Conservation (phyloP, 2,888 invertebrate species). For the Meloe dianella region DNA sequence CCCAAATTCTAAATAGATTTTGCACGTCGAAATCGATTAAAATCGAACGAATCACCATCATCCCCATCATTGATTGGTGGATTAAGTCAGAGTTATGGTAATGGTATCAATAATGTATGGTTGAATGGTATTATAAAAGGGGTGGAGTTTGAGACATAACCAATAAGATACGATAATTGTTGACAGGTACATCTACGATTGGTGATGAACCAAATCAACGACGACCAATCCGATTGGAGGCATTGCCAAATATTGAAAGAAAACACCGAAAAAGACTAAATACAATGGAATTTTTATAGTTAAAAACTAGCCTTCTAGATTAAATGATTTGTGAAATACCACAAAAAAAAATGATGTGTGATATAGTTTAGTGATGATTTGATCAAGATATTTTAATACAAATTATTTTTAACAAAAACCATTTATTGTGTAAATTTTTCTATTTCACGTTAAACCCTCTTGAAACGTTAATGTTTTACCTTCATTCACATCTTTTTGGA, state of each 20-base stretch:
- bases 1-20: too few species aligned
- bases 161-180: slow-evolving; percentile 1
- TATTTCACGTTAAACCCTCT: slow-evolving; percentile 55
- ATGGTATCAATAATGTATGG: slow-evolving; percentile 46
- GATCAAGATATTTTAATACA: background rate
- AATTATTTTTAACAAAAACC: background rate
- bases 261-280: slow-evolving; percentile 45
- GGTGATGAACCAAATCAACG: slow-evolving; percentile 41
- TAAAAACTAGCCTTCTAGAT: too few species aligned
- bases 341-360: background rate
- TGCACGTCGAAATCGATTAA: slow-evolving; percentile 44
- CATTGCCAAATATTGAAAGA: slow-evolving; percentile 56
- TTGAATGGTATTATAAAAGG: slow-evolving; percentile 37
- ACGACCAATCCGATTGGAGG: slow-evolving; percentile 54
- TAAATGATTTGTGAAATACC: background rate
- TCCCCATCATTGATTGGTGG: slow-evolving; percentile 35
- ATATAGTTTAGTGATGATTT: background rate
- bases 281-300: slow-evolving; percentile 48
- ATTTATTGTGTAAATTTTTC: background rate
- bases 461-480: slow-evolving; percentile 60
- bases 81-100: slow-evolving; percentile 17
- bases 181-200: slow-evolving; percentile 39
- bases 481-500: slow-evolving; percentile 70
- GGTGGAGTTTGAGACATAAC: background rate
- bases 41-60: slow-evolving; percentile 46